phyloP scores from a whole-genome alignment of 2,888 invertebrate genomes.

The Zonitis immaculata region DNA sequence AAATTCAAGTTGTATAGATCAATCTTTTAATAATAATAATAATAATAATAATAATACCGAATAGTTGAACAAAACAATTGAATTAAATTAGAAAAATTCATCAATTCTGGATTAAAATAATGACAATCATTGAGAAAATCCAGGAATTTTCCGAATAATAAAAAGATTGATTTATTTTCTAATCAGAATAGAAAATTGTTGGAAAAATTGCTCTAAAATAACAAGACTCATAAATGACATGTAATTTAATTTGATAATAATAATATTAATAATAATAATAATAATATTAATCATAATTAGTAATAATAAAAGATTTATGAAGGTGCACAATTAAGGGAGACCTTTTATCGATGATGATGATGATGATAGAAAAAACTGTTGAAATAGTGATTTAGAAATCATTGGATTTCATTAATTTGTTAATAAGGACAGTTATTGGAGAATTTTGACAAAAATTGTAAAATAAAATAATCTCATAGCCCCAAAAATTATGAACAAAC shows the following conservation, averaged over 20 bases:
- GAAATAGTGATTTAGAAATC: background rate
- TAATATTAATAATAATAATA: background rate
- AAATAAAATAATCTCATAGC: conserved; percentile 5
- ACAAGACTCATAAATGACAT: background rate
- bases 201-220: background rate
- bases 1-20: no score
- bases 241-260: background rate
- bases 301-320: no score
- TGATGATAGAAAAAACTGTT: background rate
- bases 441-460: conserved; percentile 5
- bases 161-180: background rate
- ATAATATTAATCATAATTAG: no score
- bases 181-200: no score
- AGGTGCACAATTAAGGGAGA: background rate
- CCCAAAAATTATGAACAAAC: conserved; percentile 2
- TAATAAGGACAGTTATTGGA: background rate
- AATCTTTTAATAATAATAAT: no score
- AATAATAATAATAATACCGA: no score
- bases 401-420: background rate
- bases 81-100: no score
- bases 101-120: no score
- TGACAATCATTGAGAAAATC: no score
- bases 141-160: no score
- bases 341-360: background rate
- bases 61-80: no score